Conservation (phyloP, 2,888 invertebrate species). For the Drosophila buzzatii region DNA sequence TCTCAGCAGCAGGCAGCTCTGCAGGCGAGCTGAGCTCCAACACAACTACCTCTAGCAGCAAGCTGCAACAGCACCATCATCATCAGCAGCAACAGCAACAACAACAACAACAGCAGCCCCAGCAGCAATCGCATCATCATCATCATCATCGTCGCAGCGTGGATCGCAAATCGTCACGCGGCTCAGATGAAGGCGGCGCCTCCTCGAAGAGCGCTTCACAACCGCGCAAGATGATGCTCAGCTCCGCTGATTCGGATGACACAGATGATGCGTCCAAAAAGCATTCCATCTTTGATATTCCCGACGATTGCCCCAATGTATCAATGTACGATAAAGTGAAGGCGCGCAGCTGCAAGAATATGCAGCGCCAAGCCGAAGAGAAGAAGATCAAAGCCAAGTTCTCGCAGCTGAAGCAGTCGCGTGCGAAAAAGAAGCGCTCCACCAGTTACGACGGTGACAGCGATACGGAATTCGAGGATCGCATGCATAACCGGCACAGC, state of each 20-base stretch:
- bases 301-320: slow-evolving; percentile 94
- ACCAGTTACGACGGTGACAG: slow-evolving; percentile 95
- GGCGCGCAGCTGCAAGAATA: slow-evolving; percentile 96
- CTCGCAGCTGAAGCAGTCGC: slow-evolving; percentile 93
- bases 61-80: slow-evolving; percentile 51
- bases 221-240: slow-evolving; percentile 86
- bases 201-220: slow-evolving; percentile 73
- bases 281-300: slow-evolving; percentile 96
- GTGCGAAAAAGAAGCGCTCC: slow-evolving; percentile 95
- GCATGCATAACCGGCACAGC: slow-evolving; percentile 67
- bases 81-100: slow-evolving; percentile 29
- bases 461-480: slow-evolving; percentile 87
- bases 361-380: slow-evolving; percentile 96
- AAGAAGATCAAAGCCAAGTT: slow-evolving; percentile 96
- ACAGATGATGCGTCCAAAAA: slow-evolving; percentile 87
- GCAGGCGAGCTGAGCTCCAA: slow-evolving; percentile 67
- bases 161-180: slow-evolving; percentile 75
- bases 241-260: slow-evolving; percentile 91
- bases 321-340: slow-evolving; percentile 99
- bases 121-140: slow-evolving; percentile 47
- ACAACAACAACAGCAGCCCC: slow-evolving; percentile 26
- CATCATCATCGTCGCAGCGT: slow-evolving; percentile 64
- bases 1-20: slow-evolving; percentile 72
- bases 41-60: slow-evolving; percentile 50
- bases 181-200: slow-evolving; percentile 71